Base-by-base conservation (phyloP, 2,797 vertebrate species). In the Spea hammondii region DNA sequence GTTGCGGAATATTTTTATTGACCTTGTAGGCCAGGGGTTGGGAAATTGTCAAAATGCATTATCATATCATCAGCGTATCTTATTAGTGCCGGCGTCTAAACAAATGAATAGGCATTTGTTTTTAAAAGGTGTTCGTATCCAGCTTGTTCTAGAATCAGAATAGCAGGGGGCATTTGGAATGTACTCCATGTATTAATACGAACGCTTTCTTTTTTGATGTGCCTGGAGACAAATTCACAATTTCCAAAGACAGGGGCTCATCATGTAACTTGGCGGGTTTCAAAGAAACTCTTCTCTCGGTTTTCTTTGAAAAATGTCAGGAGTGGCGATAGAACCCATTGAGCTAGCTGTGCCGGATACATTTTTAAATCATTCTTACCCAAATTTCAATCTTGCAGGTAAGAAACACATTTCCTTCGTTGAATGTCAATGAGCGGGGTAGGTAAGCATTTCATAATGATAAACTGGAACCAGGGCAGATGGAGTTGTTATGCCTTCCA, bases 351-450 rank as follows among this genome's bases (percentile, higher is more conserved):
- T 79, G 64, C 78, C 83, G 85, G 80, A 76, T 80, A 72, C 82
- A 72, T 85, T 87, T 32, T 88, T 86, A 84, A 83, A 77, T 84
- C 67, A 86, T 73, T 84, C 64, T 79, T 84, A 80, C 83, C 82
- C 76, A 84, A 85, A 85, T 85, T 85, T 84, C 86, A 84, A 46
- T 84, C 85, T 90, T 70, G 45, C 71, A 85, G 79, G 79, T 85
- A 83, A 86, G 85, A 87, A 89, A 83, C 70, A 84, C 85, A 83
- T 86, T 81, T 85, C 48, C 77, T 86, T 85, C 83, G 87, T 74
- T 85, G 82, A 87, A 86, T 86, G 87, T 74, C 83, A 84, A 80
- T 76, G 83, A 86, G 83, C 72, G 72, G 70, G 65, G 75, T 55
- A 70, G 80, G 66, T 75, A 79, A 84, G 71, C 72, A 57, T 84